A percentile compares a stretch with the other conserved stretches of the same genome.
Conservation (phyloP, 2,113 vertebrate genomes). For the Crotalus horridus region DNA sequence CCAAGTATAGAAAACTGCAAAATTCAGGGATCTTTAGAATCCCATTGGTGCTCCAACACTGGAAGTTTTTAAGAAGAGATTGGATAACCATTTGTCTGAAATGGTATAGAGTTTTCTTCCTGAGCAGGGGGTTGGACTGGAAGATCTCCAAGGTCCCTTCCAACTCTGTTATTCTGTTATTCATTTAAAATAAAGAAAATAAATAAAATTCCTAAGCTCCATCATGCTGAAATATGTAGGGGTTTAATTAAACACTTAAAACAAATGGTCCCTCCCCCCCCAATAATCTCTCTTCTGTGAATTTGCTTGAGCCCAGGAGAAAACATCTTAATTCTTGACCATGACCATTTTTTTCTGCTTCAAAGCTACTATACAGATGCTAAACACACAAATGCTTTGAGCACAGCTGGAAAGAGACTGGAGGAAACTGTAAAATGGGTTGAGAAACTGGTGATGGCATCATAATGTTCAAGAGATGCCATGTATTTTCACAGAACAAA, state of each 20-base stretch:
- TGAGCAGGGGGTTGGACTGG: neutral
- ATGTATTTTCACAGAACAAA: neutral
- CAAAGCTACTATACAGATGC: neutral
- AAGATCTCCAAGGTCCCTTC: neutral
- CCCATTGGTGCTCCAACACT: neutral
- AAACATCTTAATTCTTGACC: neutral
- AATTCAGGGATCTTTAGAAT: neutral
- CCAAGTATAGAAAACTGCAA: neutral
- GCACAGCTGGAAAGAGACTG: neutral
- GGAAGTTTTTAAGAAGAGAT: neutral
- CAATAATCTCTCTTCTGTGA: neutral
- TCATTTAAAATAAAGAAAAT: neutral
- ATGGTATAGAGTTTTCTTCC: neutral
- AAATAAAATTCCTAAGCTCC: neutral
- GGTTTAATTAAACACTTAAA: neutral
- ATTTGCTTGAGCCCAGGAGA: neutral
- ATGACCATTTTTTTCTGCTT: neutral
- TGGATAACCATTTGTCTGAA: neutral
- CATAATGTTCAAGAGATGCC: conserved; percentile 5
- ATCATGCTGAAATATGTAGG: neutral
- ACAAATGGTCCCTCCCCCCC: neutral
- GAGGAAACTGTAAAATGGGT: neutral
- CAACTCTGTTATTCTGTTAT: neutral
- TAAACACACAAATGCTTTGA: neutral
- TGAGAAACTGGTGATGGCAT: neutral